These are phyloP conservation scores for Natrix natrix DNA, from an alignment of 2,797 vertebrate genomes.

Conservation along the genomic window DNA sequence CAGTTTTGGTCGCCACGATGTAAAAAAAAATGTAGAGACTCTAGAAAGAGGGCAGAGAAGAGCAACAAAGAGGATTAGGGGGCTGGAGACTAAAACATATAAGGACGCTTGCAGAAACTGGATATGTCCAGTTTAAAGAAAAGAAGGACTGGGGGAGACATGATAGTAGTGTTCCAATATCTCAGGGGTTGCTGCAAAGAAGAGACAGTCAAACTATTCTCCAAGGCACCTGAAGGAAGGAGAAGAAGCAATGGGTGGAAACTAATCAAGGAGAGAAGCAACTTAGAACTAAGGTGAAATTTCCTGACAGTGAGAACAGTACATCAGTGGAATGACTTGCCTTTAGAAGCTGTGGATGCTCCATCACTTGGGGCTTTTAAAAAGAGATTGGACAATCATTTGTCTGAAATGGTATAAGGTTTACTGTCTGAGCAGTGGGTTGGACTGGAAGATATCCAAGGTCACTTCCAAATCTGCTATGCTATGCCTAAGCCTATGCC, in stretches of 20 bases:
- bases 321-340: background rate
- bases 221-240: background rate
- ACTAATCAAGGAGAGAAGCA: background rate
- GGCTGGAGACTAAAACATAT: background rate
- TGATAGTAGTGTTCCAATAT: background rate
- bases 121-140: background rate
- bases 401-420: too few species aligned
- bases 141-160: background rate
- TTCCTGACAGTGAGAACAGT: background rate
- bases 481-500: too few species aligned
- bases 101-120: background rate
- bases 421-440: too few species aligned
- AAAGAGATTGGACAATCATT: too few species aligned
- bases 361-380: too few species aligned
- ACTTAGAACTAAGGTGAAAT: background rate
- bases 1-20: too few species aligned
- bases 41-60: background rate
- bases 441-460: too few species aligned
- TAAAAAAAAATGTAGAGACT: background rate
- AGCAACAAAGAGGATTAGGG: background rate
- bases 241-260: background rate
- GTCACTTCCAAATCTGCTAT: too few species aligned
- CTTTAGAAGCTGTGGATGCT: background rate
- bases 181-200: fast-evolving
- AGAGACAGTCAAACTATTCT: background rate